phyloP scores from a whole-genome alignment of 2,113 vertebrate species.

The Nipponia nippon region DNA sequence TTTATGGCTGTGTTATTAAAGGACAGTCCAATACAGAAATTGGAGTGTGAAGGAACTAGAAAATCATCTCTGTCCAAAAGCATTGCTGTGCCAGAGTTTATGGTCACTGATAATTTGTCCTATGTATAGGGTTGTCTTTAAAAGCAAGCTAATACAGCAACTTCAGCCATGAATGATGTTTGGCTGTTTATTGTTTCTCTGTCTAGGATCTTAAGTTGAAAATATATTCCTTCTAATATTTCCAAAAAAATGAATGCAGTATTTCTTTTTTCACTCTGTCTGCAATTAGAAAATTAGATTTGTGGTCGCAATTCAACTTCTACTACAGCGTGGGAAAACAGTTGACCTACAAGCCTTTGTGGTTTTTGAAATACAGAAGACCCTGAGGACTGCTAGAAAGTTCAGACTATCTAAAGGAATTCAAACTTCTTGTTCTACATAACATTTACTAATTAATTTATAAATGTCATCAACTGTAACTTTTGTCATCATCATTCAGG shows the following conservation, averaged over 20 bases:
- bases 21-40: not conserved
- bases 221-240: not conserved
- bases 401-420: not conserved
- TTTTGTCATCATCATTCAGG: not conserved
- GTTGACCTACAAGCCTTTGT: not conserved
- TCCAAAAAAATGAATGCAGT: not conserved
- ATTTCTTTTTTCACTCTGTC: not conserved
- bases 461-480: not conserved
- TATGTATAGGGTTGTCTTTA: slow-evolving; percentile 1
- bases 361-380: not conserved
- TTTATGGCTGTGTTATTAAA: slow-evolving; percentile 57
- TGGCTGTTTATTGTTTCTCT: not conserved
- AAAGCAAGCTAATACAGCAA: slow-evolving; percentile 24
- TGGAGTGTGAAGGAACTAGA: not conserved
- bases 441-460: not conserved
- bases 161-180: not conserved
- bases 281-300: not conserved
- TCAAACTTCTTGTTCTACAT: not conserved
- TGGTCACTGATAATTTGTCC: not conserved
- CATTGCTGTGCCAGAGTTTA: not conserved
- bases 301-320: not conserved
- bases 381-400: not conserved
- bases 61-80: slow-evolving; percentile 28
- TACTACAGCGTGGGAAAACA: not conserved
- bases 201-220: not conserved